These are phyloP conservation scores for Ischnus inquisitorius DNA, from an alignment of 2,888 invertebrate species.

Conservation along the genomic window DNA sequence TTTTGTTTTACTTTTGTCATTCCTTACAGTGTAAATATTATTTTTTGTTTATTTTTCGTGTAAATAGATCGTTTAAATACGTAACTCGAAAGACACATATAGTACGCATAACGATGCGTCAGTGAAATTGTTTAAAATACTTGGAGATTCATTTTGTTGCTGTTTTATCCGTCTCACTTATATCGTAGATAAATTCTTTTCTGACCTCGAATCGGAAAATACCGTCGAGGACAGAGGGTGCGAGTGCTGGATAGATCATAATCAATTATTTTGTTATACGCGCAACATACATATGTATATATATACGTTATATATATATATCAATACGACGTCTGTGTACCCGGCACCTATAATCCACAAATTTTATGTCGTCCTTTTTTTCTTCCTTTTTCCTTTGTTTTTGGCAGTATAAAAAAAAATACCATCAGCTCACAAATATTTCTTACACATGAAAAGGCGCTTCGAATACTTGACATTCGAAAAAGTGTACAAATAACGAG, in stretches of 20 bases:
- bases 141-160: constrained; percentile 55
- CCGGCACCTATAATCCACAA: constrained; percentile 14
- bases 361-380: constrained; percentile 9
- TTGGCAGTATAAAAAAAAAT: constrained; percentile 55
- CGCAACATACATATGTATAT: constrained; percentile 37
- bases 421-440: constrained; percentile 31
- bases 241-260: constrained; percentile 73
- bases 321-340: constrained; percentile 30
- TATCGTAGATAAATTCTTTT: constrained; percentile 33
- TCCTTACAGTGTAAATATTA: constrained; percentile 66
- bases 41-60: constrained; percentile 75
- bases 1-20: constrained; percentile 60
- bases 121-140: constrained; percentile 72
- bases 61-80: constrained; percentile 79
- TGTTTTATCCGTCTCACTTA: constrained; percentile 38
- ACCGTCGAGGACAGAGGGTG: constrained; percentile 65
- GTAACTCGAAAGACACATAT: constrained; percentile 78
- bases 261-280: constrained; percentile 67
- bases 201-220: constrained; percentile 44
- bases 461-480: constrained; percentile 19
- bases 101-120: constrained; percentile 70
- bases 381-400: not conserved
- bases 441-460: constrained; percentile 29
- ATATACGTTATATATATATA: constrained; percentile 5
- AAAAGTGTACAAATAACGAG: constrained; percentile 30